These are phyloP conservation scores for Rhodophaea formosa DNA, from an alignment of 2,888 invertebrate genomes.

Conservation along the genomic window DNA sequence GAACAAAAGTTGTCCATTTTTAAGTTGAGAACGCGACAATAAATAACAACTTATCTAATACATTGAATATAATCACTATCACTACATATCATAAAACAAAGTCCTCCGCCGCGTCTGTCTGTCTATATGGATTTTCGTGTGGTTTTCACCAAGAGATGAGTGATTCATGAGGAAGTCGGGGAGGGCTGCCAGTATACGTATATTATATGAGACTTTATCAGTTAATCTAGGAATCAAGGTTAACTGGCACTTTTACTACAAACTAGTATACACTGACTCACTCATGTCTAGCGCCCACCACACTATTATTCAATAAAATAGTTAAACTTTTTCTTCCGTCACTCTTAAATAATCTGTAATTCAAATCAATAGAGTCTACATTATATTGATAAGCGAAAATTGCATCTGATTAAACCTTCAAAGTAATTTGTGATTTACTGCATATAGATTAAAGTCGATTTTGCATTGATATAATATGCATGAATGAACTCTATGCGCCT, in stretches of 20 bases:
- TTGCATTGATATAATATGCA: conserved; percentile 18
- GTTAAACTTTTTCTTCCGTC: conserved; percentile 12
- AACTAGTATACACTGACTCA: conserved; percentile 37
- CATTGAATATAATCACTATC: no score
- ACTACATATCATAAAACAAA: no score
- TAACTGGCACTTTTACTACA: background rate
- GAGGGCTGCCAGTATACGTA: no score
- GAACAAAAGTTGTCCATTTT: no score
- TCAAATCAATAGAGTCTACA: conserved; percentile 11
- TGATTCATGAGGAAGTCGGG: no score
- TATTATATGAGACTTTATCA: background rate
- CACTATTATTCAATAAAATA: conserved; percentile 43
- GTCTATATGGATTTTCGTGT: no score
- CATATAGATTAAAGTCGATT: background rate
- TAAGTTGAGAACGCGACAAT: no score
- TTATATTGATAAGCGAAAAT: background rate
- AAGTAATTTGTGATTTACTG: background rate
- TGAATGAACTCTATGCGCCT: conserved; percentile 51
- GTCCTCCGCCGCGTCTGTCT: no score
- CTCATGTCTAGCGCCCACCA: conserved; percentile 47
- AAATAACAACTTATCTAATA: no score
- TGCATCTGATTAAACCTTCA: background rate
- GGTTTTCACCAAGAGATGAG: no score
- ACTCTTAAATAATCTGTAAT: rapidly evolving
- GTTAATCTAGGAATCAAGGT: background rate